A percentile compares a stretch with the other conserved stretches of the same genome.
Conservation (phyloP, 1,140 invertebrate species). For the Cydia amplana region DNA sequence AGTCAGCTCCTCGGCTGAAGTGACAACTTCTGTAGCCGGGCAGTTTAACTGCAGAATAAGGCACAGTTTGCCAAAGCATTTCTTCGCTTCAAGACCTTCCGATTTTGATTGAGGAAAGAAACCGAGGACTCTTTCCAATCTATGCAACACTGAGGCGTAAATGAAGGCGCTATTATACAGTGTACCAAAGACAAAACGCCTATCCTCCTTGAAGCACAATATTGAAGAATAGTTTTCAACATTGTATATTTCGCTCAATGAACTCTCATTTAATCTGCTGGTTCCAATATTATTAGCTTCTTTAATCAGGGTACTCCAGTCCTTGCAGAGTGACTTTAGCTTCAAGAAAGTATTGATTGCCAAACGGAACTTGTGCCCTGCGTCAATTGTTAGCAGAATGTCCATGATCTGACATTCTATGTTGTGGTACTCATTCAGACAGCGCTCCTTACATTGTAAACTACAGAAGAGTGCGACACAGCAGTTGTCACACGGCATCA, state of each 20-base stretch:
- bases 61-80: background rate
- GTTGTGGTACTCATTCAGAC: constrained; percentile 33
- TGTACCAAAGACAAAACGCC: constrained; percentile 19
- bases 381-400: background rate
- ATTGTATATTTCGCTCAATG: constrained; percentile 33
- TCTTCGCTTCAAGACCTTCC: constrained; percentile 5
- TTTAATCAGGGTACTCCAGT: constrained; percentile 33
- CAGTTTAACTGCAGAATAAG: background rate
- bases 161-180: constrained; percentile 23
- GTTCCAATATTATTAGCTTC: background rate
- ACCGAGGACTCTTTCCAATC: background rate
- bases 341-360: constrained; percentile 18
- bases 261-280: background rate
- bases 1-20: background rate
- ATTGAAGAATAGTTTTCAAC: constrained; percentile 26
- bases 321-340: constrained; percentile 22
- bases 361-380: background rate
- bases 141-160: constrained; percentile 12
- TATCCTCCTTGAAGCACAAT: constrained; percentile 29
- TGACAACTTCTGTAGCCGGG: background rate
- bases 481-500: constrained; percentile 35
- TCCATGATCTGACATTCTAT: constrained; percentile 33
- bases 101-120: constrained; percentile 32
- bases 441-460: constrained; percentile 17
- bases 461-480: constrained; percentile 32